A percentile compares a stretch with the other conserved stretches of the same genome.
Evolutionary conservation across 2,797 vertebrate genomes (phyloP).

Genomic region (Hydrocynus forskahlii): DNA sequence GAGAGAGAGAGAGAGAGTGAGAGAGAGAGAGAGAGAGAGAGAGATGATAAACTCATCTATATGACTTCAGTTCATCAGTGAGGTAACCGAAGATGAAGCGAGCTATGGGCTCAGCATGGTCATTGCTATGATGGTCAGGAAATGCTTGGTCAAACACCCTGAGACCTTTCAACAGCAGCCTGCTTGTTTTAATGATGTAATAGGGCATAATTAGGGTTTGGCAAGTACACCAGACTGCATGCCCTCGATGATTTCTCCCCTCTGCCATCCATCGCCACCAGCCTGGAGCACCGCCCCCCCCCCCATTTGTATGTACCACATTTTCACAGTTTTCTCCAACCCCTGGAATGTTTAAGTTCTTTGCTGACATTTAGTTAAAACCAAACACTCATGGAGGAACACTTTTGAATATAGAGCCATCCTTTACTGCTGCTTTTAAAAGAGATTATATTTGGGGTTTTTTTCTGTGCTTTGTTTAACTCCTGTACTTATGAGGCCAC

Average conservation of each 20-base stretch:
- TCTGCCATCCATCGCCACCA: conserved; percentile 51
- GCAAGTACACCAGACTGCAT: conserved; percentile 65
- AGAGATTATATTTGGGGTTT: not conserved
- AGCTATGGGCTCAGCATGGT: conserved; percentile 66
- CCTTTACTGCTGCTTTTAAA: conserved; percentile 4
- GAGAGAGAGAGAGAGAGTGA: conserved; percentile 50
- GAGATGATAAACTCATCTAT: conserved; percentile 27
- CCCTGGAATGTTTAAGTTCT: not conserved
- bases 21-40: conserved; percentile 52
- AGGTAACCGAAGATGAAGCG: conserved; percentile 53
- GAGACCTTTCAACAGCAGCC: conserved; percentile 75
- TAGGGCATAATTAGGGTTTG: conserved; percentile 78
- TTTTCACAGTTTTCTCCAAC: not conserved
- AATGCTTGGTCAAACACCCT: conserved; percentile 81
- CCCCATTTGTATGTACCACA: conserved; percentile 1
- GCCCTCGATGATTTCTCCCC: conserved; percentile 62
- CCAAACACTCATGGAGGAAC: not conserved
- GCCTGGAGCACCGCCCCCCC: not conserved
- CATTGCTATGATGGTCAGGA: conserved; percentile 77
- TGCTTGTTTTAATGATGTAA: conserved; percentile 81
- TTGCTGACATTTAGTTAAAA: not conserved
- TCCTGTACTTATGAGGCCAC: not conserved
- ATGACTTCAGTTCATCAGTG: conserved; percentile 51
- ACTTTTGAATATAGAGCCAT: not conserved
- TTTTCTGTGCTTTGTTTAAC: not conserved